These are phyloP conservation scores for Burhinus oedicnemus DNA, from an alignment of 2,113 vertebrate genomes.

Conservation along the genomic window DNA sequence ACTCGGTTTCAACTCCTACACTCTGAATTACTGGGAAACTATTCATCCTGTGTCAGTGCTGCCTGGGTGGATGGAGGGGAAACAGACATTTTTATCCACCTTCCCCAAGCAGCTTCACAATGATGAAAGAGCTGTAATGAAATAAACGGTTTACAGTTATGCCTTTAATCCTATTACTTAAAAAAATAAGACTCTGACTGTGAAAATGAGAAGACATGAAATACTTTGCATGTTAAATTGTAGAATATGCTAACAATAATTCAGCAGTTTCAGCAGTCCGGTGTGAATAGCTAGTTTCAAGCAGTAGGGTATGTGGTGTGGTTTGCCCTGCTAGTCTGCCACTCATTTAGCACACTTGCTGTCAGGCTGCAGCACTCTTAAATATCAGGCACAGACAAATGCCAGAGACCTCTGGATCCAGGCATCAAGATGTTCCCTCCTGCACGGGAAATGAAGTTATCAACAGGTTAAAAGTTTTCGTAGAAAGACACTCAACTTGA, in stretches of 20 bases:
- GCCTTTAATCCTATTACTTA: constrained; percentile 25
- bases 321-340: neutral
- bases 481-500: neutral
- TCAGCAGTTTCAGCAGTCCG: neutral
- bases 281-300: neutral
- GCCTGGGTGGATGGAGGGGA: neutral
- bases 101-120: neutral
- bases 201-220: neutral
- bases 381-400: neutral
- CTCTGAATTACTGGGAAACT: neutral
- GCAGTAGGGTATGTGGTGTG: neutral
- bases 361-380: neutral
- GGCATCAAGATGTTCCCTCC: neutral
- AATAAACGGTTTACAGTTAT: constrained; percentile 51
- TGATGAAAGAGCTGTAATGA: constrained; percentile 39
- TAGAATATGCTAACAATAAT: neutral
- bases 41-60: neutral
- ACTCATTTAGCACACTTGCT: neutral
- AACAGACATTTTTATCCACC: neutral
- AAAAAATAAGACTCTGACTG: neutral
- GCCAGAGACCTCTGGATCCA: neutral
- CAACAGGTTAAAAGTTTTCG: neutral
- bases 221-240: constrained; percentile 32
- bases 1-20: neutral
- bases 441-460: neutral